Base-by-base conservation (phyloP, 1,140 invertebrate species). In the Phymorhynchus buccinoides region DNA sequence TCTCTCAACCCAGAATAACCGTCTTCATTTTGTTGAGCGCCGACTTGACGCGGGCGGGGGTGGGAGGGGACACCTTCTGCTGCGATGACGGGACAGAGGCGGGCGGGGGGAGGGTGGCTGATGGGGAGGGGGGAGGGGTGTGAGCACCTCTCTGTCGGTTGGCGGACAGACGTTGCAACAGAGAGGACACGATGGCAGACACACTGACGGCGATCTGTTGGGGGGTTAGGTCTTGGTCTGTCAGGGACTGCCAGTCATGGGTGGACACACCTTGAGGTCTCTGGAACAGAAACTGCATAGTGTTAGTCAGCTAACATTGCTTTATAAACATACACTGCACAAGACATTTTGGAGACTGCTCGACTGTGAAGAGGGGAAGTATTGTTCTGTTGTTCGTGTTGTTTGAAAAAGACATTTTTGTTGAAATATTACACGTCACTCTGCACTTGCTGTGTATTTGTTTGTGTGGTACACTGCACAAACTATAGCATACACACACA, bases 231-330 rank as follows among this genome's bases (percentile, higher is more conserved):
- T 87, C 83, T 52, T 73, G 85, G 41, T 92, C 81, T 30, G 84
- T 88, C 12, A 93, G 84, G 16, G 89, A 77, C 9, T 85, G 80
- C 92, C 92, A 93, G 77, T 93, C 90, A 14, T 82, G 62, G 75
- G 88, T 87, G 18, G 84, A 85, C n/a, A 93, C 92, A 30, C 90
- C 89, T 30, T 89, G 90, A n/a, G 92, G 92, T 42, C 89, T 71
- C 89, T 92, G 88, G 52, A 80, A 66, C 62, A 66, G 9, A n/a
- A 16, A 66, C 62, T n/a, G n/a, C n/a, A n/a, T n/a, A n/a, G n/a
- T n/a, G n/a, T n/a, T n/a, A n/a, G n/a, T n/a, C n/a, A n/a, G n/a
- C n/a, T n/a, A n/a, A n/a, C n/a, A n/a, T n/a, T n/a, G n/a, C n/a
- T n/a, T n/a, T n/a, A n/a, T n/a, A n/a, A n/a, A n/a, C n/a, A n/a